Base-by-base conservation (phyloP, 2,113 vertebrate species). In the Poecilia latipinna region DNA sequence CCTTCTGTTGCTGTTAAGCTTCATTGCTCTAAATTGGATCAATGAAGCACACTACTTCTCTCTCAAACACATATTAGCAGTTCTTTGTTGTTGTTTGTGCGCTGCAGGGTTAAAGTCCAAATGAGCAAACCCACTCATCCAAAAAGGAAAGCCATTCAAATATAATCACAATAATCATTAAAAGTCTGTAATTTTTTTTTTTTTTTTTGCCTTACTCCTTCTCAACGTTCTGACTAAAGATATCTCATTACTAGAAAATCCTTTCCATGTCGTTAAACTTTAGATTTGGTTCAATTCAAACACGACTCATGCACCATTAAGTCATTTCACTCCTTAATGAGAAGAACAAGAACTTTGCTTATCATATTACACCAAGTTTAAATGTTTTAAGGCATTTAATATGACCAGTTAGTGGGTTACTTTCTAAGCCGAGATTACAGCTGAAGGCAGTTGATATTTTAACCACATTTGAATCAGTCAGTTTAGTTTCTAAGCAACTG, bases 1-100 rank as follows among this genome's bases (percentile, higher is more conserved):
- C 75, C 75, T 71, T 87, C 77, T 85, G 79, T 77, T 68, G 51
- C 22, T 79, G 79, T 73, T 28, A 22, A 33, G 17, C 32, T 11
- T 89, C 66, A 77, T 80, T 83, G 72, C 51, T 79, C 86, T 60
- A 82, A 80, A 68, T 75, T 61, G 33, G 75, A 85, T 86, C 89
- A 86, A 90, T 88, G 70, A 62, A 3, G 22, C 65, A 68, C 0
- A 13, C 19, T 1, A 7, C 26, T 51, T 57, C 29, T 88, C 44
- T 77, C 29, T 70, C 69, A 77, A 33, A 74, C 35, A 2, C 61
- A 74, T 51, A 74, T 57, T 51, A 28, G 62, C 57, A 61, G 6
- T 44, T 65, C 4, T 3, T 64, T 78, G 5, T 73, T 63, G 51
- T 73, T 67, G 35, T 57, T 78, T 67, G 68, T 57, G 8, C 24